Base-by-base conservation (phyloP, 2,888 invertebrate species). In the Petrolisthes cinctipes region DNA sequence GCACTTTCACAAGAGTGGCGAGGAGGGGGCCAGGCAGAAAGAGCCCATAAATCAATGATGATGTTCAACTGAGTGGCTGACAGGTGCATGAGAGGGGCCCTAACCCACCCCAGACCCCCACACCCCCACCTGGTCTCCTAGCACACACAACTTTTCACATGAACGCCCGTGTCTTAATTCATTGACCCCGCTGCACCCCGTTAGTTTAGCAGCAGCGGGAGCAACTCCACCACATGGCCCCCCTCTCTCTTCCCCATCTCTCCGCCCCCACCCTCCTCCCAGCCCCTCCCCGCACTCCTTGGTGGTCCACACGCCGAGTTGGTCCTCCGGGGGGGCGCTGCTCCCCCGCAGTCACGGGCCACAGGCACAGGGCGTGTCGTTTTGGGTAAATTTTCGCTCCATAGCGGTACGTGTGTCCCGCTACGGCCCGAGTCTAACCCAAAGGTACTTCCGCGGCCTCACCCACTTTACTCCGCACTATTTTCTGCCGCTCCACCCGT, bases 151-250 rank as follows among this genome's bases (percentile, higher is more conserved):
- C 78, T 86, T 86, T 83, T 86, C 86, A 86, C 86, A 86, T 79
- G 86, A 86, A 82, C 83, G 86, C 83, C 83, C 86, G 79, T 86
- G 86, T 83, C 86, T 86, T 86, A 83, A 86, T 86, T 86, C 86
- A 83, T 86, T 86, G 86, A 86, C 86, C 86, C 83, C 86, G 66
- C 83, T 78, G 79, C 78, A 78, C 83, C 86, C 86, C 86, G 86
- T 86, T 86, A 86, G 79, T n/a, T 66, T 71, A 79, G 68, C 17
- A 71, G 85, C 68, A 73, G 83, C 61, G 79, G 79, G 37, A 79
- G 79, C 79, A 54, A 54, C 79, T 54, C 75, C 53, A 37, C 17
- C 76, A 81, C 81, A 81, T 73, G 81, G 71, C 9, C 57, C 73
- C 81, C 80, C 54, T 7, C 53, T 6, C 20, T 71, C 53, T 53